These are phyloP conservation scores for Anoplopoma fimbria DNA, from an alignment of 2,113 vertebrate species.

Conservation along the genomic window DNA sequence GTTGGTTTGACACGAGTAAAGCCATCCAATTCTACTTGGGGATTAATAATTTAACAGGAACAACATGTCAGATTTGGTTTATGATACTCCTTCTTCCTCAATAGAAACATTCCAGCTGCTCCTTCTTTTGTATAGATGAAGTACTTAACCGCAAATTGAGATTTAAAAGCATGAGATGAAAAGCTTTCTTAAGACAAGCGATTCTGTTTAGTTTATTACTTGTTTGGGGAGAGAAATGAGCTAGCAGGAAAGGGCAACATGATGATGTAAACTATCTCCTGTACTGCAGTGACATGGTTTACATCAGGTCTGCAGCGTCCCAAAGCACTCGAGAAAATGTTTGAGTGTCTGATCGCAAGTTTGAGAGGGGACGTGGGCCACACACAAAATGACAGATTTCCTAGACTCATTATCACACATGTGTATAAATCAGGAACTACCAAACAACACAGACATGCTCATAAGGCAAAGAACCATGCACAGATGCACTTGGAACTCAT, in stretches of 20 bases:
- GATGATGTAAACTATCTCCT: conserved; percentile 51
- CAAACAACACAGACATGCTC: not conserved
- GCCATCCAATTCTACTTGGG: not conserved
- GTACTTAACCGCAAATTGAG: conserved; percentile 13
- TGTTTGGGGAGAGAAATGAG: conserved; percentile 40
- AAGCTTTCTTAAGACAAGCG: conserved; percentile 24
- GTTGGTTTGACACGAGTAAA: not conserved
- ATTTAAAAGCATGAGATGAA: no score
- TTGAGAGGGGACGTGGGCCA: conserved; percentile 30
- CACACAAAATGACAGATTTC: conserved; percentile 49
- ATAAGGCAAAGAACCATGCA: not conserved
- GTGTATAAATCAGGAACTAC: not conserved
- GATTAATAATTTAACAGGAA: not conserved
- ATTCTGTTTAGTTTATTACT: conserved; percentile 34
- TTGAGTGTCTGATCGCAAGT: conserved; percentile 11
- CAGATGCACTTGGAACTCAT: not conserved
- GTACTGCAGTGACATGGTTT: conserved; percentile 44
- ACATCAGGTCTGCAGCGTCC: conserved; percentile 33
- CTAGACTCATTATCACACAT: not conserved
- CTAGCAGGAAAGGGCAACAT: not conserved
- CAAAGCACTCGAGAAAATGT: conserved; percentile 46
- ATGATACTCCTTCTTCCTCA: not conserved
- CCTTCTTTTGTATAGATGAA: not conserved
- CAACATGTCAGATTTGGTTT: not conserved
- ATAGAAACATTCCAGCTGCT: conserved; percentile 4